Conservation (phyloP, 2,888 invertebrate species). For the Scaptomyza tumidula region DNA sequence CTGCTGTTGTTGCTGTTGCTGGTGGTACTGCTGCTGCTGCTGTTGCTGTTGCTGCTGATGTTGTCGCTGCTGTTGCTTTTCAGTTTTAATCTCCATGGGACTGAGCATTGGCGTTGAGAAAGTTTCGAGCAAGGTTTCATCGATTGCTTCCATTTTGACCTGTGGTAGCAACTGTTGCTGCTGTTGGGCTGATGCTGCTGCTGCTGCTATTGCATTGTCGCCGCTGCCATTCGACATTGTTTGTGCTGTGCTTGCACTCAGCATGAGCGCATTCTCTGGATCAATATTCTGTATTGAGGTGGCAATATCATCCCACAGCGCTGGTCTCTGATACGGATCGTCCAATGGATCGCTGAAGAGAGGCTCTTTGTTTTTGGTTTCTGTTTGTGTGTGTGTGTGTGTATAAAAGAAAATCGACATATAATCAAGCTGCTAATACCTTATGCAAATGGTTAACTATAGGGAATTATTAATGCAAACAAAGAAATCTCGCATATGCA, state of each 20-base stretch:
- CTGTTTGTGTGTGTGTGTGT: constrained; percentile 47
- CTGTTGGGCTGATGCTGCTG: constrained; percentile 20
- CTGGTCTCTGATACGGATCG: constrained; percentile 94
- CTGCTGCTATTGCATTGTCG: constrained; percentile 40
- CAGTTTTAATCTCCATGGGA: constrained; percentile 92
- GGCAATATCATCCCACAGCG: constrained; percentile 96
- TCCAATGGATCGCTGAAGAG: constrained; percentile 85
- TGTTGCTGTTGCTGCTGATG: constrained; percentile 71
- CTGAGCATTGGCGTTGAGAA: constrained; percentile 90
- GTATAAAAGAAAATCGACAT: constrained; percentile 48
- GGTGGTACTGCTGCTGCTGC: constrained; percentile 72
- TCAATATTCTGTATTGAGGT: constrained; percentile 95
- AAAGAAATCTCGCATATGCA: constrained; percentile 79
- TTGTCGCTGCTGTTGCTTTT: constrained; percentile 85
- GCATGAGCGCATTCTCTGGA: constrained; percentile 95
- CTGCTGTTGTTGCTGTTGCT: constrained; percentile 59
- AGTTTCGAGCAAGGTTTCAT: constrained; percentile 87
- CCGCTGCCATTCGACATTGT: constrained; percentile 81
- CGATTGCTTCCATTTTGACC: constrained; percentile 92
- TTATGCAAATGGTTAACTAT: constrained; percentile 64
- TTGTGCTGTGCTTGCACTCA: constrained; percentile 87
- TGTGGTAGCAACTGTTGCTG: constrained; percentile 84
- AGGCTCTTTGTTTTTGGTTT: constrained; percentile 85
- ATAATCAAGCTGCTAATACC: constrained; percentile 66
- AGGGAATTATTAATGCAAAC: constrained; percentile 69